Evolutionary conservation across 2,797 vertebrate species (phyloP), one percentile per base, ranked within the genome.

Genomic region (Picus viridis): DNA sequence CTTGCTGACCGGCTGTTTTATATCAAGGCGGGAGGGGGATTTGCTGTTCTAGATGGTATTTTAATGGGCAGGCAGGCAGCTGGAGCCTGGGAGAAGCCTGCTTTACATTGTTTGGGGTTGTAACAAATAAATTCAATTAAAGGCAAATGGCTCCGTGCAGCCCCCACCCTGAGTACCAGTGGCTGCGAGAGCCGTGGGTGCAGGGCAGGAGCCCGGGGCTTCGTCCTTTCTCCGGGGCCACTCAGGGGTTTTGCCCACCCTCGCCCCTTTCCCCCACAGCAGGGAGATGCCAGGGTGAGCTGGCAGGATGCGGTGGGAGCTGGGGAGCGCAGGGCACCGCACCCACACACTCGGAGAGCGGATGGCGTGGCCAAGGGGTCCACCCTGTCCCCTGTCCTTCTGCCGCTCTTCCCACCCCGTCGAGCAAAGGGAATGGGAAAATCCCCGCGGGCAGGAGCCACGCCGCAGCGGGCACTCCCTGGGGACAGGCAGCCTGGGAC

Each of bases 61-160:
- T 96, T 96, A 96, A 96, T 94, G 95, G 95, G 94, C 95, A 96
- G 94, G 84, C 94, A 96, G 94, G 95, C 95, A 96, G 95, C 95
- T 96, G 95, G 94, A 95, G 95, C 94, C 95, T 95, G 94, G 92
- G 94, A 96, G 92, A 95, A 96, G 95, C 92, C 94, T 96, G 95
- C 95, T 96, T 95, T 96, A 96, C 95, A 96, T 96, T 96, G 95
- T 96, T 95, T 96, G 94, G 95, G 93, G 92, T 96, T 96, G 95
- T 95, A 95, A 96, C 94, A 96, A 96, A 96, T 95, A 96, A 96
- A 95, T 95, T 96, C 94, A 95, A 96, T 96, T 96, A 95, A 95
- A 95, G 95, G 92, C 93, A 92, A 96, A 95, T 96, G 93, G 93
- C 92, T 95, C 84, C 1, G 26, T 7, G 15, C 88, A 83, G 94